Evolutionary conservation across 2,888 invertebrate genomes (phyloP).

Genomic region (Drosophila kambysellisi): DNA sequence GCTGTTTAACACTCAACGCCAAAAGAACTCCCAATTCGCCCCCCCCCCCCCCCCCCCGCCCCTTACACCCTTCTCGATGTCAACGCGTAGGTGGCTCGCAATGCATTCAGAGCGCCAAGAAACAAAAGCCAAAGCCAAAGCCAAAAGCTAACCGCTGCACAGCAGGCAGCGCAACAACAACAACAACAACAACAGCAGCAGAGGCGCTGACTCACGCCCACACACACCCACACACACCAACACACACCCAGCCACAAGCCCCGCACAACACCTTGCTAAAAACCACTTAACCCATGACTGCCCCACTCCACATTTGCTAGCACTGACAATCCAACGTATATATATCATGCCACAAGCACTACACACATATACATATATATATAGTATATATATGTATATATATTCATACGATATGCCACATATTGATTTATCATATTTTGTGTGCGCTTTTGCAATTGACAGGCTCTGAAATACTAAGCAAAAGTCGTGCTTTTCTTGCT

Average conservation of each 20-base stretch:
- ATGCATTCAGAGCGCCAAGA: constrained; percentile 66
- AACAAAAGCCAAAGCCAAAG: constrained; percentile 56
- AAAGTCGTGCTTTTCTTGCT: constrained; percentile 55
- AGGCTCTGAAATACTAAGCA: constrained; percentile 44
- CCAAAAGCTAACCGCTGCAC: constrained; percentile 34
- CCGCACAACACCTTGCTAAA: constrained; percentile 51
- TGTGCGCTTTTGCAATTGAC: constrained; percentile 58
- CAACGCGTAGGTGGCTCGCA: constrained; percentile 73
- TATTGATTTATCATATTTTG: constrained; percentile 77
- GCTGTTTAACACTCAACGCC: constrained; percentile 67
- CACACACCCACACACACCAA: constrained; percentile 10
- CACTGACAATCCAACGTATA: constrained; percentile 36
- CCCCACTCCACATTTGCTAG: constrained; percentile 21
- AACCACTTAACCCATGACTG: constrained; percentile 65
- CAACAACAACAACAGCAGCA: constrained; percentile 10
- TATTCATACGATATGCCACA: constrained; percentile 29
- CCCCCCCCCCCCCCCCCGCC: background rate
- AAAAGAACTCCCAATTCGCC: constrained; percentile 11
- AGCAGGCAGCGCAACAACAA: constrained; percentile 54
- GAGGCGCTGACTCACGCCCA: constrained; percentile 59
- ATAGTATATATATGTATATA: constrained; percentile 9
- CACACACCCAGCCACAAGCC: background rate
- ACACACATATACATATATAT: constrained; percentile 5
- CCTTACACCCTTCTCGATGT: constrained; percentile 27
- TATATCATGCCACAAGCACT: constrained; percentile 2